A percentile compares a stretch with the other conserved stretches of the same genome.
phyloP scores from a whole-genome alignment of 2,888 invertebrate species.

The Suillia variegata region DNA sequence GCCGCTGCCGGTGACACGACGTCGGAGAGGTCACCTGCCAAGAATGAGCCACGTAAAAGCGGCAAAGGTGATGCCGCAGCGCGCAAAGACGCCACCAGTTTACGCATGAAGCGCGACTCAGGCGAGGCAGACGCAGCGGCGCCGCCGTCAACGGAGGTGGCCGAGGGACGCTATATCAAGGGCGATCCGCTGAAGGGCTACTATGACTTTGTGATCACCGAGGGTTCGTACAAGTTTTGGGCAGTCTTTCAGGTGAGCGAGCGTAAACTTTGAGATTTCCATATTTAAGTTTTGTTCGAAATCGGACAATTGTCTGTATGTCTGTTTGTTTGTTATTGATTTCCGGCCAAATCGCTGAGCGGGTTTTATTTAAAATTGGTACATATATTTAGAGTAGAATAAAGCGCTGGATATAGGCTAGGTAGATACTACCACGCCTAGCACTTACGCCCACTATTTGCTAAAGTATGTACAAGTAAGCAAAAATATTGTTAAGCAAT shows the following conservation, averaged over 20 bases:
- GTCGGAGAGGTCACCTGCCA: neutral
- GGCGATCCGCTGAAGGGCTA: slow-evolving; percentile 79
- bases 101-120: slow-evolving; percentile 37
- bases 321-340: too few relatives aligned
- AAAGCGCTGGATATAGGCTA: too few relatives aligned
- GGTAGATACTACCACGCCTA: too few relatives aligned
- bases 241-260: slow-evolving; percentile 80
- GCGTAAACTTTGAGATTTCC: too few relatives aligned
- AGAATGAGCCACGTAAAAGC: slow-evolving; percentile 21
- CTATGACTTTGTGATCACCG: slow-evolving; percentile 86
- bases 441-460: too few relatives aligned
- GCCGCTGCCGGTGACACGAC: slow-evolving; percentile 11
- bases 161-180: slow-evolving; percentile 60
- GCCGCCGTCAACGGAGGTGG: slow-evolving; percentile 35
- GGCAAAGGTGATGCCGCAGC: slow-evolving; percentile 25
- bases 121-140: slow-evolving; percentile 2
- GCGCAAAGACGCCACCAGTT: slow-evolving; percentile 23
- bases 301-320: too few relatives aligned
- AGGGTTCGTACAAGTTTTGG: slow-evolving; percentile 89
- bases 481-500: too few relatives aligned
- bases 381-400: too few relatives aligned
- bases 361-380: too few relatives aligned
- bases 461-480: too few relatives aligned
- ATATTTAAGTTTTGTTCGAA: too few relatives aligned
- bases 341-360: too few relatives aligned